Evolutionary conservation across 2,797 vertebrate genomes (phyloP).

Genomic region (Argentina silus): DNA sequence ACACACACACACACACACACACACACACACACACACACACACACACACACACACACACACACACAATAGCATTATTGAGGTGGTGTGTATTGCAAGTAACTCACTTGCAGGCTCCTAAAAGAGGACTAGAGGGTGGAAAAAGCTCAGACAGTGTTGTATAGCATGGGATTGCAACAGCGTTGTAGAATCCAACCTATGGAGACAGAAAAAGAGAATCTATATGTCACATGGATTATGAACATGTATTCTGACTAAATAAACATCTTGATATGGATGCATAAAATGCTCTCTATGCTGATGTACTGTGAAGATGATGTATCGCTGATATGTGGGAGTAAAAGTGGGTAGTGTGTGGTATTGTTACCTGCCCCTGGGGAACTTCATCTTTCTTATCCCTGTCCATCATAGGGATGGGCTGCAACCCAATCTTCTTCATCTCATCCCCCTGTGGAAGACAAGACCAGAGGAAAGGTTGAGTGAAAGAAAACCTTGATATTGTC

Average conservation of each 20-base stretch:
- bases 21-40: neutral
- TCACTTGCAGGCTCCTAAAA: slow-evolving; percentile 93
- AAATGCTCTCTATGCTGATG: no score
- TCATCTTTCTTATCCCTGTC: slow-evolving; percentile 97
- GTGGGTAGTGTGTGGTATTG: slow-evolving; percentile 9
- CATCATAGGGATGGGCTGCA: slow-evolving; percentile 98
- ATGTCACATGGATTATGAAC: neutral
- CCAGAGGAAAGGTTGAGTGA: neutral
- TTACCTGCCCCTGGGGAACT: slow-evolving; percentile 96
- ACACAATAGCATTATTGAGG: neutral
- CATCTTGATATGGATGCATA: neutral
- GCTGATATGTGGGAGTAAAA: neutral
- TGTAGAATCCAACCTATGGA: slow-evolving; percentile 94
- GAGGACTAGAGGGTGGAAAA: slow-evolving; percentile 88
- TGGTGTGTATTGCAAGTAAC: slow-evolving; percentile 29
- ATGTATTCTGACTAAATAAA: neutral
- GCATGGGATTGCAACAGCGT: slow-evolving; percentile 95
- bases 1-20: slow-evolving; percentile 8
- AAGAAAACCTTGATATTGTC: neutral
- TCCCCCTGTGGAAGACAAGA: slow-evolving; percentile 84
- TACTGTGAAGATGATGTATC: slow-evolving; percentile 7
- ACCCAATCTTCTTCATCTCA: slow-evolving; percentile 97
- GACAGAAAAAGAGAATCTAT: slow-evolving; percentile 16
- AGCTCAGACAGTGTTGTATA: slow-evolving; percentile 91
- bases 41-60: neutral